phyloP scores from a whole-genome alignment of 1,140 invertebrate genomes.

The Coptotermes formosanus region DNA sequence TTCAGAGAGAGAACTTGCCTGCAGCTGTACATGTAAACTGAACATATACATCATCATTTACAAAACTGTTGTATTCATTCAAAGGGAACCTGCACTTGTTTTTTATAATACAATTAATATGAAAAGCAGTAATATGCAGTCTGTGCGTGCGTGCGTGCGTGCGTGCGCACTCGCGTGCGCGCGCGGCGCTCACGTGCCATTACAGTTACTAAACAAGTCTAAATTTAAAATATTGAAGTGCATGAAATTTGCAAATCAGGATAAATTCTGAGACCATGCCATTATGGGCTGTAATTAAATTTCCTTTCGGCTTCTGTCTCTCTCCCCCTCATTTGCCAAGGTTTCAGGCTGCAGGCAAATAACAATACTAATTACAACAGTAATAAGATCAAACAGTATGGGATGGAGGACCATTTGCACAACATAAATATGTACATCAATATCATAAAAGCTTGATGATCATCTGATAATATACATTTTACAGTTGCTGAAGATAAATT shows the following conservation, averaged over 20 bases:
- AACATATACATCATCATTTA: not conserved
- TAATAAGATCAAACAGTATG: not conserved
- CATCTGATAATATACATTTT: not conserved
- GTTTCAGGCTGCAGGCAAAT: not conserved
- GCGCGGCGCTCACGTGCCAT: too few species aligned
- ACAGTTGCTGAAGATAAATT: conserved; percentile 1
- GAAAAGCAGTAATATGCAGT: not conserved
- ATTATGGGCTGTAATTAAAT: not conserved
- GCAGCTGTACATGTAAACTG: not conserved
- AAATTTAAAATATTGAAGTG: not conserved
- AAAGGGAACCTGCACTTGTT: not conserved
- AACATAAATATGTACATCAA: not conserved
- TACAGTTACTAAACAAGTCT: not conserved
- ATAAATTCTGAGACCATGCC: not conserved
- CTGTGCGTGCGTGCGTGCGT: not conserved
- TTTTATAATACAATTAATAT: not conserved
- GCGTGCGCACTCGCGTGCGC: too few species aligned
- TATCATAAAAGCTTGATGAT: not conserved
- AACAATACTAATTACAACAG: too few species aligned
- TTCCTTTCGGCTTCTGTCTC: not conserved
- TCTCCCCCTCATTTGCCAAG: not conserved
- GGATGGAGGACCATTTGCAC: not conserved
- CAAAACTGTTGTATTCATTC: not conserved
- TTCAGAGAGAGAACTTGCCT: not conserved
- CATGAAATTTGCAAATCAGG: not conserved